Base-by-base conservation (phyloP, 2,797 vertebrate species). In the Falco berigora region DNA sequence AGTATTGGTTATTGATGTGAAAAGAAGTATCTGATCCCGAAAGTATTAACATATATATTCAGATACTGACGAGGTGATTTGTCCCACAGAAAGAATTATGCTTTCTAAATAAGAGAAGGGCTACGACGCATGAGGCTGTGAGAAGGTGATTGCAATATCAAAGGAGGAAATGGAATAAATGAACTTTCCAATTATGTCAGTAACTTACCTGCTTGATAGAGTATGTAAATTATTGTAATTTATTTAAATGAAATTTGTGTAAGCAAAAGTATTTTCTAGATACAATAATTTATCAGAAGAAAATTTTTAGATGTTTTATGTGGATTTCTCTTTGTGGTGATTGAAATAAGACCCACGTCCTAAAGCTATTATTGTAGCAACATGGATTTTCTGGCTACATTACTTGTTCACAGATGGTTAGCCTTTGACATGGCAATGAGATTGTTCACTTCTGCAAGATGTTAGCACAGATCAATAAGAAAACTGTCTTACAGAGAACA, bases 391-490 rank as follows among this genome's bases (percentile, higher is more conserved):
- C 93, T 94, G 92, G 95, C 91, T 92, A 80, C 94, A 91, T 96
- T 91, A 81, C 95, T 92, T 91, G 89, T 97, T 97, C 95, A 94
- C 96, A 96, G 94, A 94, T 95, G 96, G 94, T 96, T 97, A 97
- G 94, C 94, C 95, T 97, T 96, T 97, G 97, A 96, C 95, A 97
- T 69, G 88, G 91, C 93, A 96, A 96, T 88, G 91, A 94, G 92
- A 90, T 88, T 93, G 94, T 90, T 97, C 92, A 95, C 94, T 96
- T 86, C 84, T 95, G 80, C 80, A 86, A 89, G 93, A 89, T 79
- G 92, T 96, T 96, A 97, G 94, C 91, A 56, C 77, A 89, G 92
- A 97, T 97, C 96, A 92, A 96, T 97, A 96, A 83, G 90, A 97
- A 96, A 96, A 95, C 96, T 95, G 94, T 97, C 95, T 88, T 86